Conservation (phyloP, 1,140 invertebrate genomes). For the Sweltsa coloradensis region DNA sequence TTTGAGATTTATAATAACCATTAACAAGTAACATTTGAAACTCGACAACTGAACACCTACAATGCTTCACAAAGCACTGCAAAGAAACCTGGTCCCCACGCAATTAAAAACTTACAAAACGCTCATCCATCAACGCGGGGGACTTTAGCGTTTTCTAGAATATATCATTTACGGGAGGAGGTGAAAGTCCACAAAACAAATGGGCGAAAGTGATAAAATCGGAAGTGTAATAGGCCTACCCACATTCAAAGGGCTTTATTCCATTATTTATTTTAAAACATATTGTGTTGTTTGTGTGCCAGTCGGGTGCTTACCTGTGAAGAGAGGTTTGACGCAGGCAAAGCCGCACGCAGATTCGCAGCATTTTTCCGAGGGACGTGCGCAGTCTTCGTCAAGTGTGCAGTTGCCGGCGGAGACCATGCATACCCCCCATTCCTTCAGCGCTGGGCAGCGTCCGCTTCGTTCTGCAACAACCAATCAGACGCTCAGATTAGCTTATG, state of each 20-base stretch:
- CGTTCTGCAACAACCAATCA: conserved; percentile 27
- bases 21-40: too few species aligned
- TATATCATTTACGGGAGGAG: neutral
- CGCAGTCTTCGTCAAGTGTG: conserved; percentile 28
- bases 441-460: conserved; percentile 29
- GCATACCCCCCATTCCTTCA: conserved; percentile 29
- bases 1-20: too few species aligned
- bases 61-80: too few species aligned
- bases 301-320: conserved; percentile 9
- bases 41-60: too few species aligned
- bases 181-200: neutral
- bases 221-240: too few species aligned
- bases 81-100: too few species aligned
- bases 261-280: too few species aligned
- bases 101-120: too few species aligned
- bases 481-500: too few species aligned
- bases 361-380: conserved; percentile 22
- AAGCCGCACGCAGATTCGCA: conserved; percentile 26
- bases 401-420: conserved; percentile 26
- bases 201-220: neutral
- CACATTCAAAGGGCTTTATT: too few species aligned
- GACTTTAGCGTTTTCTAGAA: neutral
- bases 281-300: neutral
- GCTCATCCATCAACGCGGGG: neutral
- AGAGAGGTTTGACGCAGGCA: conserved; percentile 23